Evolutionary conservation across 2,888 invertebrate species (phyloP).

Genomic region (Leptopterna dolabrata): DNA sequence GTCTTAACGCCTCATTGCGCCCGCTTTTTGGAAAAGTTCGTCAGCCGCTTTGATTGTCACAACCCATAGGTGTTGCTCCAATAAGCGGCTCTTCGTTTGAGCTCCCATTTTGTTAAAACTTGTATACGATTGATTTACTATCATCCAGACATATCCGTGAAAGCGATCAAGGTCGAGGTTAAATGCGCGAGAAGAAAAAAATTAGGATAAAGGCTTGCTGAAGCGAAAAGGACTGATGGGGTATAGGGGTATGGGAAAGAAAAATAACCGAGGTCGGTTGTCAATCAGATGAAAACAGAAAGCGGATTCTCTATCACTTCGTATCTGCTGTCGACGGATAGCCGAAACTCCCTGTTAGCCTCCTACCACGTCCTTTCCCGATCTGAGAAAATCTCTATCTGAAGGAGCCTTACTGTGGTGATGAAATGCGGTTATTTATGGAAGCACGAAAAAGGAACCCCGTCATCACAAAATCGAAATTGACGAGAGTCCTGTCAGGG

Average conservation of each 20-base stretch:
- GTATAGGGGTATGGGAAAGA: not conserved
- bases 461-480: not conserved
- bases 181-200: not conserved
- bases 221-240: not conserved
- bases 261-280: not conserved
- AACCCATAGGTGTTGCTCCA: too few relatives aligned
- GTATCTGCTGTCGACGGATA: conserved; percentile 3
- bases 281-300: conserved; percentile 11
- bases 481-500: not conserved
- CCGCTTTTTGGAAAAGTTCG: too few relatives aligned
- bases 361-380: not conserved
- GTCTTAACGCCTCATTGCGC: too few relatives aligned
- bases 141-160: too few relatives aligned
- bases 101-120: too few relatives aligned
- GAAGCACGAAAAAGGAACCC: not conserved
- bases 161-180: not conserved
- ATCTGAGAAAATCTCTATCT: not conserved
- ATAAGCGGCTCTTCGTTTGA: too few relatives aligned
- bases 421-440: not conserved
- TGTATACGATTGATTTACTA: not conserved
- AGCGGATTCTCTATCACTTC: not conserved
- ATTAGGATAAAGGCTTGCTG: not conserved
- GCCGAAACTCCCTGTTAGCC: not conserved
- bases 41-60: too few relatives aligned
- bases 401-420: not conserved